These are phyloP conservation scores for Premnoplex brunnescens DNA, from an alignment of 2,797 vertebrate species.

Conservation along the genomic window DNA sequence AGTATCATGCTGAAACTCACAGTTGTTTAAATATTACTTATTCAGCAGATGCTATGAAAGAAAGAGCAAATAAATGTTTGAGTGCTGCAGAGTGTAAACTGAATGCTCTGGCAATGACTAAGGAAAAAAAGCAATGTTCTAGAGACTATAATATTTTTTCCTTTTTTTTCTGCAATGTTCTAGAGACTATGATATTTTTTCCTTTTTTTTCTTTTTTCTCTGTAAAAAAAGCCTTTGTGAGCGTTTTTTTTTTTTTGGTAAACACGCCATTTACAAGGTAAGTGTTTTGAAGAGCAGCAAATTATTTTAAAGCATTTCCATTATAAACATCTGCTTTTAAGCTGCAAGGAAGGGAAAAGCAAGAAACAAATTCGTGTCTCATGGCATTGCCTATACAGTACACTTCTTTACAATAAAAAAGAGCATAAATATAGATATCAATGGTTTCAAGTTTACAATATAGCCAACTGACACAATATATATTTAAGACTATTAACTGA, in stretches of 20 bases:
- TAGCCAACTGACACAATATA: not conserved
- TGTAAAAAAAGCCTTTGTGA: not conserved
- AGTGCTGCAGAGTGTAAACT: not conserved
- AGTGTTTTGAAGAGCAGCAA: not conserved
- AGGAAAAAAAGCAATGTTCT: not conserved
- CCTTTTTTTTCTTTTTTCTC: not conserved
- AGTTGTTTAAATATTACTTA: not conserved
- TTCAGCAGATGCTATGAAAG: not conserved
- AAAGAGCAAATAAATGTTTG: not conserved
- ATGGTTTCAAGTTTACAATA: not conserved
- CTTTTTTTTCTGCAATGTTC: not conserved
- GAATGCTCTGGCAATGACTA: not conserved
- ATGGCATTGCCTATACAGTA: not conserved
- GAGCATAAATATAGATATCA: constrained; percentile 29
- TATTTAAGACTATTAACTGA: not conserved
- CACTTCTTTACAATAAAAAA: not conserved
- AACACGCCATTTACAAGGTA: not conserved
- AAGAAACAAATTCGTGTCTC: not conserved
- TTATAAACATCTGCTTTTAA: constrained; percentile 12
- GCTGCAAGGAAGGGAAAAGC: constrained; percentile 10
- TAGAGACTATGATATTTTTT: not conserved
- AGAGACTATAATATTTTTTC: not conserved
- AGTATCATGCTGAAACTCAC: not conserved
- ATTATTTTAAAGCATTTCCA: not conserved
- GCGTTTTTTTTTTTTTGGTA: not conserved